Conservation (phyloP, 1,140 invertebrate genomes). For the Drosophila jambulina region DNA sequence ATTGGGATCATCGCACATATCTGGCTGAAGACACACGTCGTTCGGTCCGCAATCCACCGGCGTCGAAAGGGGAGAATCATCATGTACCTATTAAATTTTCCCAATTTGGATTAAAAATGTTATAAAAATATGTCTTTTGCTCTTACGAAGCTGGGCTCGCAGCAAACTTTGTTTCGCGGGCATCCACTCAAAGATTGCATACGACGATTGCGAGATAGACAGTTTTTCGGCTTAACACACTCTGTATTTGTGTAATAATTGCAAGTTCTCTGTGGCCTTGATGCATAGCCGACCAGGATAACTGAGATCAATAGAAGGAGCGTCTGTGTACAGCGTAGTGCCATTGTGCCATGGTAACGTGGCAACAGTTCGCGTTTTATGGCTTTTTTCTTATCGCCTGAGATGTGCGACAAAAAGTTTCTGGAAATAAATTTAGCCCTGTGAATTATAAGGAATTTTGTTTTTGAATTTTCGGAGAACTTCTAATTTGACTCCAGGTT, state of each 20-base stretch:
- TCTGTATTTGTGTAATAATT: not conserved
- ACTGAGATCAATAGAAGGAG: not conserved
- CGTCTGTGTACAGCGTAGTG: not conserved
- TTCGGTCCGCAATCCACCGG: not conserved
- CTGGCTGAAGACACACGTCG: not conserved
- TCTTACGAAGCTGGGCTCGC: no score
- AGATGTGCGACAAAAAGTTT: not conserved
- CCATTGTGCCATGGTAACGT: no score
- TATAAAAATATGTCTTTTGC: no score
- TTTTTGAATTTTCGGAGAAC: no score
- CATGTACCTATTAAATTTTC: no score
- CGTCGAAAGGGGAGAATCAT: not conserved
- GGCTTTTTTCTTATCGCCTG: not conserved
- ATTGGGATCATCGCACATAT: not conserved
- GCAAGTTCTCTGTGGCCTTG: not conserved
- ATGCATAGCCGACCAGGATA: not conserved
- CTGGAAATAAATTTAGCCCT: not conserved
- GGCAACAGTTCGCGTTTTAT: not conserved
- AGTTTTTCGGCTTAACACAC: not conserved
- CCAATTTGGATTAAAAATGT: no score
- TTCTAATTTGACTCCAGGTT: no score
- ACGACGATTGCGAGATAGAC: not conserved
- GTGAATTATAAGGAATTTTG: no score
- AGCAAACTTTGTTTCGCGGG: no score
- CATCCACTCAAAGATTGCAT: no score